Conservation (phyloP, 2,113 vertebrate genomes). For the Myxocyprinus asiaticus region DNA sequence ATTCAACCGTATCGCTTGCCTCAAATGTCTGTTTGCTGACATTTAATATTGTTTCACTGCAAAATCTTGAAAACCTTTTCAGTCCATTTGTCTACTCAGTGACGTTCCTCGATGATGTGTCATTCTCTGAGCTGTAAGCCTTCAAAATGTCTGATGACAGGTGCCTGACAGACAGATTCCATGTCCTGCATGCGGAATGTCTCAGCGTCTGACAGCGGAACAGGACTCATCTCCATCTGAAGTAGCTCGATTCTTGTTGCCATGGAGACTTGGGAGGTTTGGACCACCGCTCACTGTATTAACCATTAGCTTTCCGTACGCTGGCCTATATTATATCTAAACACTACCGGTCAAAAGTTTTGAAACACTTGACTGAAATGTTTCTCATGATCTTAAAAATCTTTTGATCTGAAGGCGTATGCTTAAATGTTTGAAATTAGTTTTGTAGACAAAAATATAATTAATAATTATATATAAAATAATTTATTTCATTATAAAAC, state of each 20-base stretch:
- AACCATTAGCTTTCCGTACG: constrained; percentile 27
- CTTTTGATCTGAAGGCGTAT: too few relatives aligned
- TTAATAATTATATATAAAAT: too few relatives aligned
- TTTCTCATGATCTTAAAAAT: too few relatives aligned
- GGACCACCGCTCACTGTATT: background rate
- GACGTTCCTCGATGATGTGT: background rate
- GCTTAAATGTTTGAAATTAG: too few relatives aligned
- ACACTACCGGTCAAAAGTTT: too few relatives aligned
- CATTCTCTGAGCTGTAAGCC: background rate
- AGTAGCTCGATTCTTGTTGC: constrained; percentile 17
- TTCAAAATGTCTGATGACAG: constrained; percentile 34
- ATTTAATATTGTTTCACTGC: constrained; percentile 16
- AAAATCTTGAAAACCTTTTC: background rate
- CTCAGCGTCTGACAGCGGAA: constrained; percentile 7
- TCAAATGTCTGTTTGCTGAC: constrained; percentile 24
- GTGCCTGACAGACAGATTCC: constrained; percentile 13
- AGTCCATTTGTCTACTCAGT: background rate
- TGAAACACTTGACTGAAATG: too few relatives aligned
- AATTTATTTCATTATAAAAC: too few relatives aligned
- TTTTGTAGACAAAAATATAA: too few relatives aligned
- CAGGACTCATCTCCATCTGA: constrained; percentile 22
- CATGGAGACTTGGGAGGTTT: constrained; percentile 31
- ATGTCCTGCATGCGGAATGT: constrained; percentile 4
- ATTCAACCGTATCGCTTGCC: constrained; percentile 23
- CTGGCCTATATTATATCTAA: too few relatives aligned